phyloP scores from a whole-genome alignment of 1,140 invertebrate species.

The Brachionus rotundiformis region DNA sequence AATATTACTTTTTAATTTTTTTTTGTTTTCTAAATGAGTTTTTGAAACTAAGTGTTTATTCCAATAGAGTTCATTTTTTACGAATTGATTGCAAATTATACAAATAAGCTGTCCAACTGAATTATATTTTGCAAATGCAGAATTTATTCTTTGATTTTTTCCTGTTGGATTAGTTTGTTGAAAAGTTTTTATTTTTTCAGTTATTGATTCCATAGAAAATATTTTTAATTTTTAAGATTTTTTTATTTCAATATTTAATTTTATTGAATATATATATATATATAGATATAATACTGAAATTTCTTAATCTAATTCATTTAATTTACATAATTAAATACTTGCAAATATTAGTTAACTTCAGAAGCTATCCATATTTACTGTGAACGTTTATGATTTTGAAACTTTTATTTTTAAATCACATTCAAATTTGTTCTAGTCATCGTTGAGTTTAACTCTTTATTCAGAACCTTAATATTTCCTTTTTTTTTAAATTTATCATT shows the following conservation, averaged over 20 bases:
- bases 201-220: not conserved
- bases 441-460: not conserved
- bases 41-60: conserved; percentile 36
- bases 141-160: conserved; percentile 22
- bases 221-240: not conserved
- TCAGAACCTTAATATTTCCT: not conserved
- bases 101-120: conserved; percentile 30
- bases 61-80: conserved; percentile 32
- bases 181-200: not conserved
- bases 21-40: conserved; percentile 41
- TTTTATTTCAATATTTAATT: no score
- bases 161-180: not conserved
- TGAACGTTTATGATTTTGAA: not conserved
- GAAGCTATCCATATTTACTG: no score
- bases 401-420: not conserved
- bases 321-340: not conserved
- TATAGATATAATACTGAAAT: no score
- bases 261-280: no score
- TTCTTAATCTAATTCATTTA: not conserved
- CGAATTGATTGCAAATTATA: conserved; percentile 33
- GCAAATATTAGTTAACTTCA: no score
- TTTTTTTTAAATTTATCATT: conserved; percentile 8
- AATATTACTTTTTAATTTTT: conserved; percentile 38
- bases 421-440: conserved; percentile 34
- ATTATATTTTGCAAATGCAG: conserved; percentile 42